Percentiles rank a stretch among this genome's conserved stretches.
Evolutionary conservation across 2,797 vertebrate genomes (phyloP).

Genomic region (Arnoldichthys spilopterus): DNA sequence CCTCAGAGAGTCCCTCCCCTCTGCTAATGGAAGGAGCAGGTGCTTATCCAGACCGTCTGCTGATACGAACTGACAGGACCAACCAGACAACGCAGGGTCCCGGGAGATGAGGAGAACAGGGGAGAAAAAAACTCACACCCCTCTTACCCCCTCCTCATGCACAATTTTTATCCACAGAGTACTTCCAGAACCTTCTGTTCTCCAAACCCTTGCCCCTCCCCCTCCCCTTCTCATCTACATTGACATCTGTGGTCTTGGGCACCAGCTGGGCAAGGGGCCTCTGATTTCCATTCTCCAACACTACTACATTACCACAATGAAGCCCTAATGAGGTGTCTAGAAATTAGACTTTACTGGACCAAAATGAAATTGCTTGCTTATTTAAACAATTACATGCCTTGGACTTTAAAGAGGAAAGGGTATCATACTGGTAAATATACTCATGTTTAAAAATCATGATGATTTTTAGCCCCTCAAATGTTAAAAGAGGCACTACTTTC

Average conservation of each 20-base stretch:
- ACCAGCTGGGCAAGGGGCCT: conserved; percentile 59
- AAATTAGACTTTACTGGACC: background rate
- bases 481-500: background rate
- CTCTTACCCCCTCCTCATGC: background rate
- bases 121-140: conserved; percentile 18
- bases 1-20: background rate
- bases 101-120: conserved; percentile 53
- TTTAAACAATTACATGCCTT: background rate
- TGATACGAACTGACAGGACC: conserved; percentile 59
- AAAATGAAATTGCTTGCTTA: background rate
- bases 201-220: conserved; percentile 12
- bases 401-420: background rate
- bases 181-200: conserved; percentile 46
- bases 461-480: background rate
- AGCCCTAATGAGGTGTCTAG: background rate
- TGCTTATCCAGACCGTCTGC: conserved; percentile 64
- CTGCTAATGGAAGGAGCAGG: conserved; percentile 65
- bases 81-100: conserved; percentile 51
- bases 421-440: background rate
- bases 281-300: conserved; percentile 56
- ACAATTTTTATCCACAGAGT: conserved; percentile 20
- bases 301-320: conserved; percentile 2
- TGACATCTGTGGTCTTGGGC: conserved; percentile 55
- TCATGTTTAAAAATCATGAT: background rate
- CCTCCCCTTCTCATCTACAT: conserved; percentile 13